Base-by-base conservation (phyloP, 2,113 vertebrate genomes). In the Laterallus jamaicensis region DNA sequence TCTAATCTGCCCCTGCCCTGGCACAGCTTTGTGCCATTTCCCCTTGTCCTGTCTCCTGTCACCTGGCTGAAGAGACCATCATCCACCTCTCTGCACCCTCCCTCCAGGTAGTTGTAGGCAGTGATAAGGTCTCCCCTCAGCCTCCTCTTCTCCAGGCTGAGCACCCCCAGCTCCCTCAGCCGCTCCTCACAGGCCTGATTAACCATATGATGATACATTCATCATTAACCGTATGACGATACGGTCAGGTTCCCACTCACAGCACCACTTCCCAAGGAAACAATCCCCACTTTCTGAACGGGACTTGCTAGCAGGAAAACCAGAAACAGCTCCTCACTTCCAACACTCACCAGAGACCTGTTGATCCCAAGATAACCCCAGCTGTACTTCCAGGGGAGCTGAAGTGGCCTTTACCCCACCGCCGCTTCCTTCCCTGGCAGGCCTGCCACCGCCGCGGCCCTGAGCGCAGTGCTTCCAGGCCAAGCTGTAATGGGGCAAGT, bases 401-500 rank as follows among this genome's bases (percentile, higher is more conserved):
- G 20, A 90, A 63, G 81, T 25, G 8, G 26, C 74, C 35, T 22
- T 52, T 49, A 35, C 14, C 12, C 49, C 17, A 31, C 64, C 20
- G 9, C 21, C 58, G 11, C 20, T 60, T 29, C 11, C 40, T 77
- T 40, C 62, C 47, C 35, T 35, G 31, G 25, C 56, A 37, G 40
- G 18, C 68, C 64, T 69, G 75, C 49, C 37, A 52, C 59, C 21
- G 37, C 29, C 59, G 37, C 44, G 78, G 9, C n/a, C 25, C 32
- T 0, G 6, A 59, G 14, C 2, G 2, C 9, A 75, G 32, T 2
- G 0, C 42, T 52, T 74, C 26, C 40, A 79, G 47, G 14, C 24
- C 54, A 63, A 84, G 18, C 60, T 47, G 25, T 3, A 26, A 39
- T 16, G 11, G 20, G 24, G 18, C 49, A 58, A 60, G 56, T 64